Evolutionary conservation across 2,888 invertebrate genomes (phyloP), one percentile per base, ranked within the genome.

Genomic region (Drosophila vallismaia): DNA sequence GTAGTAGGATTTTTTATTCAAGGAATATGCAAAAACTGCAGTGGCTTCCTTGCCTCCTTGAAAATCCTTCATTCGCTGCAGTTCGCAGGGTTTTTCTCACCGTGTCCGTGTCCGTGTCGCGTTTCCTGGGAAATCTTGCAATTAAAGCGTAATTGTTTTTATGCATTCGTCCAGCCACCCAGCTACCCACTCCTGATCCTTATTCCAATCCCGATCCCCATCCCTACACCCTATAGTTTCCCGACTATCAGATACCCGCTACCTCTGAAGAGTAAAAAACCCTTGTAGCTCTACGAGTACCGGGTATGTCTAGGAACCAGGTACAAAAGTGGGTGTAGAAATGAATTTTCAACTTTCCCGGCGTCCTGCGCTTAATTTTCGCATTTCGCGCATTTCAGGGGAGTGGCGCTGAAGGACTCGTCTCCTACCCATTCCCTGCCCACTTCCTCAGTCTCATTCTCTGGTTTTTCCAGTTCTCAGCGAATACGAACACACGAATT

Each of bases 131-230:
- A 89, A 89, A 90, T 90, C 89, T 86, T 90, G 91, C 91, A 91
- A 91, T 91, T 90, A 91, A 83, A 86, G 86, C 83, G 81, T 86
- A 88, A 89, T 90, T 90, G 89, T 90, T 88, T 87, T 82, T 77
- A 83, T 72, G 87, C 86, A 83, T 86, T 83, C 75, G 83, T 86
- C 81, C 81, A 83, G 42, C 12, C 8, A 7, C 24, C 4, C 46
- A 19, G 33, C 50, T 54, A 36, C n/a, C 19, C 19, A 19, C 19
- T 19, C 19, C 19, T 19, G 19, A 19, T 28, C 6, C 28, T 4
- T 4, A 28, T 28, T 4, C 28, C 4, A 6, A 6, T 5, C 28
- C 28, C 28, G 28, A 5, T 28, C 28, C 6, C 4, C 28, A 28
- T 28, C 4, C 26, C 50, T 54, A 36, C n/a, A 36, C n/a, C n/a